phyloP scores from a whole-genome alignment of 2,888 invertebrate genomes.

The Brachyopa scutellaris region DNA sequence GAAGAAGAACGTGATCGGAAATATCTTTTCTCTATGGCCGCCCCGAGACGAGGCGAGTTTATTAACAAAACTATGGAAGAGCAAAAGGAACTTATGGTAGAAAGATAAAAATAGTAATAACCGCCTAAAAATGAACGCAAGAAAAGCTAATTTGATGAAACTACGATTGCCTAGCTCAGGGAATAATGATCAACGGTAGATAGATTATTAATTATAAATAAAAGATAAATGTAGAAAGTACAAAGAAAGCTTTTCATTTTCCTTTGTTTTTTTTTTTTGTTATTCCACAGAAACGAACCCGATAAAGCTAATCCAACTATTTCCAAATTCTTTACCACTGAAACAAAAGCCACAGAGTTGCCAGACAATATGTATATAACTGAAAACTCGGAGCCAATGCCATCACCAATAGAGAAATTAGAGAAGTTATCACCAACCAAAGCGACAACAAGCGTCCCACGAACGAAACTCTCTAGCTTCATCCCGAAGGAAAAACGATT shows the following conservation, averaged over 20 bases:
- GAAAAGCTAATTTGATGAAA: conserved; percentile 78
- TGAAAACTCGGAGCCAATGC: not conserved
- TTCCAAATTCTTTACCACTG: conserved; percentile 75
- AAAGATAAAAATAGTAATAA: conserved; percentile 24
- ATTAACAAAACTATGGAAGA: conserved; percentile 77
- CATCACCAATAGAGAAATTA: conserved; percentile 18
- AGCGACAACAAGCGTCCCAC: conserved; percentile 48
- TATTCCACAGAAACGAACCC: conserved; percentile 74
- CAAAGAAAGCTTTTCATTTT: conserved; percentile 31
- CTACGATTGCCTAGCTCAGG: conserved; percentile 75
- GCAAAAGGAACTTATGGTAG: conserved; percentile 70
- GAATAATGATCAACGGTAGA: conserved; percentile 75
- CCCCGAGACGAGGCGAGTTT: conserved; percentile 74
- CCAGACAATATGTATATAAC: not conserved
- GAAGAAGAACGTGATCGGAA: conserved; percentile 77
- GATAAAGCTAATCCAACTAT: conserved; percentile 64
- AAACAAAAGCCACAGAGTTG: not conserved
- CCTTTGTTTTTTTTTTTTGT: conserved; percentile 35
- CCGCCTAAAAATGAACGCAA: conserved; percentile 76
- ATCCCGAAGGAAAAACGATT: conserved; percentile 56
- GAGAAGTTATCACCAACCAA: not conserved
- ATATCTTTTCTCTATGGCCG: conserved; percentile 75
- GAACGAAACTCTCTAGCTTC: conserved; percentile 74
- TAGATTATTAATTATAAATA: conserved; percentile 60
- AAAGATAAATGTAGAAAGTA: conserved; percentile 39